A percentile compares a stretch with the other conserved stretches of the same genome.
Conservation (phyloP, 2,797 vertebrate species). For the Sebastes iracundus region DNA sequence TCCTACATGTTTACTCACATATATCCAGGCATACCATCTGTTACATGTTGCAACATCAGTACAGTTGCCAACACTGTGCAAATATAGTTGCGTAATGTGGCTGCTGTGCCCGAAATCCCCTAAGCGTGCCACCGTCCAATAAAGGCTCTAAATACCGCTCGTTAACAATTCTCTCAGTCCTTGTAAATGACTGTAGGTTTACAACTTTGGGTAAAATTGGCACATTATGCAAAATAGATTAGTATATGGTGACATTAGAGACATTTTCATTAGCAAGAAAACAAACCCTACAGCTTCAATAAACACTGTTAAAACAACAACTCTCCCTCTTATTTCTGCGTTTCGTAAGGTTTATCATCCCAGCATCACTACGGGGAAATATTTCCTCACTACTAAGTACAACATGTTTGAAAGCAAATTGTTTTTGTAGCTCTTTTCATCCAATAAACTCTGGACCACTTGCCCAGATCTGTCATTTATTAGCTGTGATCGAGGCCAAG, state of each 20-base stretch:
- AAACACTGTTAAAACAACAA: background rate
- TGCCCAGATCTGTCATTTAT: constrained; percentile 30
- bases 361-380: background rate
- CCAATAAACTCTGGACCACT: constrained; percentile 15
- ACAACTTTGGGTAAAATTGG: constrained; percentile 34
- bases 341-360: constrained; percentile 1
- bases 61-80: constrained; percentile 37
- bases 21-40: constrained; percentile 51
- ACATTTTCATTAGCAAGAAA: constrained; percentile 16
- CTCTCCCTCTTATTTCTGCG: background rate
- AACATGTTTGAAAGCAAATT: constrained; percentile 36
- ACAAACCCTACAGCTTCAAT: background rate
- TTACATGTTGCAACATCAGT: constrained; percentile 61
- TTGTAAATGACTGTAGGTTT: constrained; percentile 46
- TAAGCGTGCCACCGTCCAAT: constrained; percentile 64
- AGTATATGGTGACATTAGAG: constrained; percentile 3
- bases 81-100: constrained; percentile 54
- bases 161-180: constrained; percentile 32
- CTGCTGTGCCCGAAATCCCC: constrained; percentile 46
- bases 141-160: constrained; percentile 47
- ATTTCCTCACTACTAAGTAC: constrained; percentile 5
- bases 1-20: constrained; percentile 51
- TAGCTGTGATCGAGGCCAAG: constrained; percentile 23
- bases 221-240: constrained; percentile 21
- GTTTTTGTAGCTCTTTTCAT: constrained; percentile 25